These are phyloP conservation scores for Lamproptera curius DNA, from an alignment of 2,888 invertebrate species.

Conservation along the genomic window DNA sequence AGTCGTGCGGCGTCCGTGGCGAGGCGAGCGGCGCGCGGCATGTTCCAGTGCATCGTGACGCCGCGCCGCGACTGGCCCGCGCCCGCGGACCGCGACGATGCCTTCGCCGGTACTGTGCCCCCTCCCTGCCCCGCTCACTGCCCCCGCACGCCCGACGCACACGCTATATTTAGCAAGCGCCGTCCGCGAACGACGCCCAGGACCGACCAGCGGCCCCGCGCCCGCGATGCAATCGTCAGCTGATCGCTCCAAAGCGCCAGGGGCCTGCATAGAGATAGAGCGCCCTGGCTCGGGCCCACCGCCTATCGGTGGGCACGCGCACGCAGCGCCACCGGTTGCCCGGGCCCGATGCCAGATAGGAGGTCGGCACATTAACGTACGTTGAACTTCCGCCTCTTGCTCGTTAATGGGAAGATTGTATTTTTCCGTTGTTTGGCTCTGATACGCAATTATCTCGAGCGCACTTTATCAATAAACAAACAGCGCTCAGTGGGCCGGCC, in stretches of 20 bases:
- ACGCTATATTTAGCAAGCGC: slow-evolving; percentile 10
- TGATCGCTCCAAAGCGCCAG: slow-evolving; percentile 8
- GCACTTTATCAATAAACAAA: slow-evolving; percentile 12
- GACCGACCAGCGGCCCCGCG: too few species aligned
- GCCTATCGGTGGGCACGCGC: background rate
- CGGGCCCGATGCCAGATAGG: background rate
- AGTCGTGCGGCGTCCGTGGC: slow-evolving; percentile 26
- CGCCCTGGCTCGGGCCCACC: background rate
- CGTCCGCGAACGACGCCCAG: slow-evolving; percentile 19
- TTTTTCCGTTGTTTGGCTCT: slow-evolving; percentile 20
- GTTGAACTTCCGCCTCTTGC: slow-evolving; percentile 30
- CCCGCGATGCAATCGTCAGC: slow-evolving; percentile 33
- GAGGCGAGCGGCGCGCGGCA: slow-evolving; percentile 49
- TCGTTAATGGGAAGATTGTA: slow-evolving; percentile 17
- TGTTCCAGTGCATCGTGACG: slow-evolving; percentile 92
- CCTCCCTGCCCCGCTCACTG: background rate
- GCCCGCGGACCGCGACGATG: slow-evolving; percentile 84
- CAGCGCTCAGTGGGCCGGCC: background rate
- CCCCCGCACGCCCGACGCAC: background rate
- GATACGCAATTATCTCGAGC: slow-evolving; percentile 6
- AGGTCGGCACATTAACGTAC: slow-evolving; percentile 21
- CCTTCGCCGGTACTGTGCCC: slow-evolving; percentile 81
- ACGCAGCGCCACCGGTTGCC: background rate
- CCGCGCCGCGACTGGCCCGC: slow-evolving; percentile 87
- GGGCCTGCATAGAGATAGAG: too few species aligned